These are phyloP conservation scores for Tyrophagus putrescentiae DNA, from an alignment of 1,140 invertebrate genomes.

Conservation along the genomic window DNA sequence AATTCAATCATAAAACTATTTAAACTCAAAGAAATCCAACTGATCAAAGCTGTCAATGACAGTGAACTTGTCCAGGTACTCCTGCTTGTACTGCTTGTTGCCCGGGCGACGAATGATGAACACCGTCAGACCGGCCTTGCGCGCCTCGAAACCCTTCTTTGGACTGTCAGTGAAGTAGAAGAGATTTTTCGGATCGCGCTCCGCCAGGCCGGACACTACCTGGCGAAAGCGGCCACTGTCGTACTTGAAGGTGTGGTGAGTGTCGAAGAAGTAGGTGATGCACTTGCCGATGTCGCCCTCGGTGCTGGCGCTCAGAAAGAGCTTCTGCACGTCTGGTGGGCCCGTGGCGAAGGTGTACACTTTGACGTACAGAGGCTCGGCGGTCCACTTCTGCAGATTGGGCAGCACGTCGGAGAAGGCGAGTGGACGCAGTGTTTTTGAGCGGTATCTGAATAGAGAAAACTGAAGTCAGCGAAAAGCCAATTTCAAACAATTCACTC, in stretches of 20 bases:
- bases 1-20: too few species aligned
- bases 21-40: slow-evolving; percentile 7
- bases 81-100: neutral
- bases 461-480: too few species aligned
- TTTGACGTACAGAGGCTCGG: neutral
- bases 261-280: neutral
- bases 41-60: slow-evolving; percentile 8
- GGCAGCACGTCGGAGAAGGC: slow-evolving; percentile 4
- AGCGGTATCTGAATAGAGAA: slow-evolving; percentile 12
- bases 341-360: slow-evolving; percentile 15
- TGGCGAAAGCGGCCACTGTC: neutral
- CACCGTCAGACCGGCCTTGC: neutral
- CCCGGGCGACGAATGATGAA: slow-evolving; percentile 2
- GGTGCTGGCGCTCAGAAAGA: slow-evolving; percentile 5
- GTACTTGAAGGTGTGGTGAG: neutral
- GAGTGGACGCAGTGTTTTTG: neutral
- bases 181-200: slow-evolving; percentile 7
- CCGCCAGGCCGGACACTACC: neutral
- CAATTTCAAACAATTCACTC: too few species aligned
- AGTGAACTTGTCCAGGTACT: neutral
- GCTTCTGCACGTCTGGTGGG: neutral
- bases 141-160: neutral
- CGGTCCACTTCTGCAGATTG: neutral
- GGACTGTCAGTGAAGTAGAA: slow-evolving; percentile 18
- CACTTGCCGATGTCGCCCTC: neutral